Evolutionary conservation across 2,888 invertebrate genomes (phyloP).

Genomic region (Acanthopleura granulata): DNA sequence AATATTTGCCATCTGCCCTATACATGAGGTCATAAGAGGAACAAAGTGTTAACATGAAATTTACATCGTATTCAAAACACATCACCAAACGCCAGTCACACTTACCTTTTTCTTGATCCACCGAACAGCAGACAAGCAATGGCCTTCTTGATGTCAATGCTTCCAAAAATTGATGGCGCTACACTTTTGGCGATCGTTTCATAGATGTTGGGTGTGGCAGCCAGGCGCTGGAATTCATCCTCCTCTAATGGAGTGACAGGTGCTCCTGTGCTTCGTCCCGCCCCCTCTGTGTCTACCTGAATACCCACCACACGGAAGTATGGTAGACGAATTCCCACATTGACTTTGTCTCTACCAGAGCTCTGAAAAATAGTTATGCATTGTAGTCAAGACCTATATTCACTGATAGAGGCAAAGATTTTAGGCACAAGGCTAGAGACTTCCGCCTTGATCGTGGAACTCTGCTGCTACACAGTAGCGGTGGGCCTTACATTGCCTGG

Average conservation of each 20-base stretch:
- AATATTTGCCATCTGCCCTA: no score
- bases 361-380: conserved; percentile 69
- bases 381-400: no score
- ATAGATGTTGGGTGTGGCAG: conserved; percentile 87
- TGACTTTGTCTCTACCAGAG: conserved; percentile 75
- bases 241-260: conserved; percentile 74
- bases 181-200: conserved; percentile 90
- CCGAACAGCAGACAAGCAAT: conserved; percentile 96
- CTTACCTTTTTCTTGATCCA: conserved; percentile 76
- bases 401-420: no score
- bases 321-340: conserved; percentile 91
- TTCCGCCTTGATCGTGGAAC: no score
- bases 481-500: no score
- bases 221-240: conserved; percentile 85
- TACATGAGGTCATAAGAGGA: no score
- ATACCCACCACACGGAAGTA: conserved; percentile 96
- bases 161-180: conserved; percentile 97
- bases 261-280: conserved; percentile 59
- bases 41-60: no score
- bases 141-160: conserved; percentile 94
- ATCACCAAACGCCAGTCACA: no score
- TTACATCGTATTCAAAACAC: no score
- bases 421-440: no score
- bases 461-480: no score
- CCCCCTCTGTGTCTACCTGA: conserved; percentile 79